Evolutionary conservation across 2,797 vertebrate genomes (phyloP).

Genomic region (Sus cebifrons): DNA sequence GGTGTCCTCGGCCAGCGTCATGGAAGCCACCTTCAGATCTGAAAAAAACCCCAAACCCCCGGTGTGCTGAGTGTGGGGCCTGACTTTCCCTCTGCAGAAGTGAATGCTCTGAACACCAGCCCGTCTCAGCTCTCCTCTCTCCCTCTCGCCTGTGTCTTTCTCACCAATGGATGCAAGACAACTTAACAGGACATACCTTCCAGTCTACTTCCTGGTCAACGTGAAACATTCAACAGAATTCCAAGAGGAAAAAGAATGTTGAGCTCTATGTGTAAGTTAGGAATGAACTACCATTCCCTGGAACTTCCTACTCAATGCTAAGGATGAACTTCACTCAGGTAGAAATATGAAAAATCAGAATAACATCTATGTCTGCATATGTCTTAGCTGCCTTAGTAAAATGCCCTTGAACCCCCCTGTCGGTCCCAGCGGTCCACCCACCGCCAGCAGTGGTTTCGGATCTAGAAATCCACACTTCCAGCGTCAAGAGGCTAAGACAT

Average conservation of each 20-base stretch:
- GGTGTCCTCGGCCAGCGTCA: slow-evolving; percentile 77
- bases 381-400: slow-evolving; percentile 91
- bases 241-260: slow-evolving; percentile 77
- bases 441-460: slow-evolving; percentile 90
- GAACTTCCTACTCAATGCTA: slow-evolving; percentile 83
- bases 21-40: slow-evolving; percentile 39
- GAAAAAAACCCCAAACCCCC: background rate
- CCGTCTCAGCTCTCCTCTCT: slow-evolving; percentile 17
- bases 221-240: slow-evolving; percentile 81
- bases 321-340: slow-evolving; percentile 80
- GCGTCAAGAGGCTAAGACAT: slow-evolving; percentile 89
- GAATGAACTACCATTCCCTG: slow-evolving; percentile 72
- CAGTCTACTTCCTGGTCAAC: slow-evolving; percentile 71
- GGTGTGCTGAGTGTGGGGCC: slow-evolving; percentile 36
- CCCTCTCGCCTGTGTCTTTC: slow-evolving; percentile 10
- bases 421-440: slow-evolving; percentile 86
- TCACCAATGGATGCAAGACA: slow-evolving; percentile 38
- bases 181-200: slow-evolving; percentile 68
- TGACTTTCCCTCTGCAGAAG: background rate
- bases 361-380: slow-evolving; percentile 79
- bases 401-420: slow-evolving; percentile 87
- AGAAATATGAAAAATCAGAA: slow-evolving; percentile 82
- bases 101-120: background rate
- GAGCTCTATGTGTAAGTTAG: slow-evolving; percentile 63
- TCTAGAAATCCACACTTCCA: slow-evolving; percentile 74